Evolutionary conservation across 2,113 vertebrate genomes (phyloP), one percentile per base, ranked within the genome.

Genomic region (Dipodomys merriami): DNA sequence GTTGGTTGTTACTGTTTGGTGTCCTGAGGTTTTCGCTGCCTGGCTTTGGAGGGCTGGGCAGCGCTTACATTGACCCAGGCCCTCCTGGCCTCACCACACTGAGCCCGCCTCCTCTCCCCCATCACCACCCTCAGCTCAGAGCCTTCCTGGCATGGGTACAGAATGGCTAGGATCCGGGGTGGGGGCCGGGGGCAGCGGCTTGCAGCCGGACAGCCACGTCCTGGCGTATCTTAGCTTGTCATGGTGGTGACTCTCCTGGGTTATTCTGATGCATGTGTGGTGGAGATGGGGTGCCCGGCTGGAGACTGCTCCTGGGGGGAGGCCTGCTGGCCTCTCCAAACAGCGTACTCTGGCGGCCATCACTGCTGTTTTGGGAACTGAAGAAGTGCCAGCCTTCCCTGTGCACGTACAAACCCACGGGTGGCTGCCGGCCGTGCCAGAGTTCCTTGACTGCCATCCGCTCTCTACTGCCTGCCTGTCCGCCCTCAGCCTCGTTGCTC

Each of bases 401-500:
- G 57, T 29, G 88, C 90, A 68, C 94, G 27, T 39, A 0, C 81
- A 13, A 62, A 87, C 87, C 65, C 9, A 57, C 39, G 46, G 88
- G 2, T 0, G 39, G 95, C 94, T 94, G 7, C 80, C 44, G 90
- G 16, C 6, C 0, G 74, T 30, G 67, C 86, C 93, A 23, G 91
- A 3, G 44, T 62, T 78, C 76, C 5, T 65, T 10, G 46, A 53
- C 62, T 67, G 83, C 39, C 77, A 83, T 60, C 46, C 20, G 53
- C 53, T 60, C 92, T 88, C 79, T 69, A 80, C 87, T 49, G 76
- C 83, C 94, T 46, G 1, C 72, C 18, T 15, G 16, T 57, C 92
- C 92, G 82, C 94, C 88, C 94, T 95, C 80, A 79, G 77, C 67
- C 7, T 90, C 96, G 92, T 89, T 82, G 83, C 92, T 86, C 79